Conservation (phyloP, 2,888 invertebrate species). For the Lymantria dispar region DNA sequence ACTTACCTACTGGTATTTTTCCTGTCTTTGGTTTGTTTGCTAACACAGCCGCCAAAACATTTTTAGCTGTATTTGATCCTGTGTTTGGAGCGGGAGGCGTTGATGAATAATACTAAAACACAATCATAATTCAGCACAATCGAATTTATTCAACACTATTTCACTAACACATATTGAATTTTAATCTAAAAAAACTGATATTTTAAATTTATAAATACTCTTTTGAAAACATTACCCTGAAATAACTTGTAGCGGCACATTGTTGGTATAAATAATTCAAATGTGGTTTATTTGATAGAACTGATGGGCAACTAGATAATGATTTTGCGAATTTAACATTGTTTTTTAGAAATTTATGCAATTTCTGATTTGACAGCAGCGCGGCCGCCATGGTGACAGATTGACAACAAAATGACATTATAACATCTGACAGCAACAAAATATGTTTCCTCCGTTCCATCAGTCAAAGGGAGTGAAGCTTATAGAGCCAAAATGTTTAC, state of each 20-base stretch:
- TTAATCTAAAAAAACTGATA: slow-evolving; percentile 12
- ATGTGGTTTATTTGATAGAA: slow-evolving; percentile 58
- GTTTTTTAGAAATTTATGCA: slow-evolving; percentile 63
- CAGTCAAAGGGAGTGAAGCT: no score
- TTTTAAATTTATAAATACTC: neutral
- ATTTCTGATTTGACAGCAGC: slow-evolving; percentile 64
- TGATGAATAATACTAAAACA: slow-evolving; percentile 62
- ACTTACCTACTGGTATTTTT: slow-evolving; percentile 78
- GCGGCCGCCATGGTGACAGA: slow-evolving; percentile 69
- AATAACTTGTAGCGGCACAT: slow-evolving; percentile 59
- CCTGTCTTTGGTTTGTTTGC: slow-evolving; percentile 76
- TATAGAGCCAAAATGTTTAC: no score
- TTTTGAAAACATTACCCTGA: slow-evolving; percentile 52
- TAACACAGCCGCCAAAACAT: slow-evolving; percentile 76
- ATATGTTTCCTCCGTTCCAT: no score
- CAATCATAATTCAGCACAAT: slow-evolving; percentile 1
- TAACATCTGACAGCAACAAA: neutral
- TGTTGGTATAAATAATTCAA: slow-evolving; percentile 55
- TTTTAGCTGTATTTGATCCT: slow-evolving; percentile 66
- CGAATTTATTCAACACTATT: slow-evolving; percentile 6
- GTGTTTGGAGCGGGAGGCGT: slow-evolving; percentile 44
- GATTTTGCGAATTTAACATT: slow-evolving; percentile 56
- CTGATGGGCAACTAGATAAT: slow-evolving; percentile 39
- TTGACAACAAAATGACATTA: slow-evolving; percentile 27
- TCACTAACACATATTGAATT: slow-evolving; percentile 1